Evolutionary conservation across 1,140 invertebrate genomes (phyloP), one percentile per base, ranked within the genome.

Genomic region (Arctopsyche grandis): DNA sequence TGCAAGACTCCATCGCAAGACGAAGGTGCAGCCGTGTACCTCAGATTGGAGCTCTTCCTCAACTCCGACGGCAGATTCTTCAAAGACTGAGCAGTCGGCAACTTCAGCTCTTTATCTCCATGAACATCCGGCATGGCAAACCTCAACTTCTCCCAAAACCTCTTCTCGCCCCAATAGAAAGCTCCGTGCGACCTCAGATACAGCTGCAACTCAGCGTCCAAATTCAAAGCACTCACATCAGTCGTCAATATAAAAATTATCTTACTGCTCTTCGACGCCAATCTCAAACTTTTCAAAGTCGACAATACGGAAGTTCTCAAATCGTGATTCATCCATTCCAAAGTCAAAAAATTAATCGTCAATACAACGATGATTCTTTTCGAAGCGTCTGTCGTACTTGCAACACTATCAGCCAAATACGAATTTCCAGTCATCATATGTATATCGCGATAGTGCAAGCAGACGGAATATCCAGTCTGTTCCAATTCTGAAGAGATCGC

Each of bases 401-500:
- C 87, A 84, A 89, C 88, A 79, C 85, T 86, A 83, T 88, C 88
- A 83, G 80, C 26, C n/a, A 82, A 69, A 60, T 76, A 79, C 19
- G 80, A 79, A 60, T 79, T 82, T 0, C 80, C 80, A 10, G 78
- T 82, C 80, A 78, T 71, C 75, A 76, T 76, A 44, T 90, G 91
- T 5, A 92, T 81, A 81, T 93, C 92, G 3, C 91, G 85, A 85
- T 91, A 91, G 81, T 93, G 92, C 1, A 93, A 84, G 80, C 91
- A 93, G 0, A 93, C 85, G 0, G 90, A 87, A 43, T 93, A 89
- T 0, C 91, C 90, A 0, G 89, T 89, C 73, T 92, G 90, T 84
- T 97, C 95, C 75, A 98, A 86, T 83, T 94, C 93, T 0, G 94
- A 90, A 19, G 94, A 93, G 43, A 97, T 90, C 78, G 93, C 92